Base-by-base conservation (phyloP, 2,113 vertebrate genomes). In the Poeciliopsis turrubarensis region DNA sequence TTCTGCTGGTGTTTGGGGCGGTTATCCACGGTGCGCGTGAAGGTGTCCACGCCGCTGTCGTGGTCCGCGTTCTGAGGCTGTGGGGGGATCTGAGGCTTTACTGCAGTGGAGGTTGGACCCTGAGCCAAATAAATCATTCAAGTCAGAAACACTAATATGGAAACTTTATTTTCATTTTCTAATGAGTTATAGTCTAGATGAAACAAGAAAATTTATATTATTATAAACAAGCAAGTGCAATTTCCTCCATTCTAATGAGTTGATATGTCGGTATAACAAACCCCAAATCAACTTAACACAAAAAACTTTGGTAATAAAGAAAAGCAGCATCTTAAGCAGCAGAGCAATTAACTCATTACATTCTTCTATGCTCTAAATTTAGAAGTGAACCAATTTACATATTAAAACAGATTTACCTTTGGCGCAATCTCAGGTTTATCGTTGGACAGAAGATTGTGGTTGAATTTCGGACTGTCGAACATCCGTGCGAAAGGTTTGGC, bases 381-480 rank as follows among this genome's bases (percentile, higher is more conserved):
- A 19, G 44, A 17, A 54, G 5, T 54, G 47, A 41, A 14, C 39
- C 7, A 54, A 54, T 54, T 54, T 57, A 25, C 10, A n/a, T 61
- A 64, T 29, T 26, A 3, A 12, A 8, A 11, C 54, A 60, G 73
- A 37, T 57, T 78, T 79, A 94, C 85, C 88, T 96, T 97, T 11
- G 94, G 61, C 65, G 92, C 89, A 74, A 92, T 78, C 60, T 98
- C 97, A 4, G 94, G 83, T 73, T 97, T 98, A 86, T 98, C 96
- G 60, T 96, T 97, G 85, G 97, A 95, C 93, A 99, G 90, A 78
- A 99, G 97, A 88, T 98, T 99, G 91, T 99, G 98, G 92, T 97
- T 99, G 93, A 99, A 98, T 82, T 99, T 99, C 0, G 97, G 98
- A 75, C 96, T 99, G 81, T 99, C 98, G 34, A 99, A 99, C 92